Percentiles rank a stretch among this genome's conserved stretches.
phyloP scores from a whole-genome alignment of 2,797 vertebrate species.

The Spea hammondii region DNA sequence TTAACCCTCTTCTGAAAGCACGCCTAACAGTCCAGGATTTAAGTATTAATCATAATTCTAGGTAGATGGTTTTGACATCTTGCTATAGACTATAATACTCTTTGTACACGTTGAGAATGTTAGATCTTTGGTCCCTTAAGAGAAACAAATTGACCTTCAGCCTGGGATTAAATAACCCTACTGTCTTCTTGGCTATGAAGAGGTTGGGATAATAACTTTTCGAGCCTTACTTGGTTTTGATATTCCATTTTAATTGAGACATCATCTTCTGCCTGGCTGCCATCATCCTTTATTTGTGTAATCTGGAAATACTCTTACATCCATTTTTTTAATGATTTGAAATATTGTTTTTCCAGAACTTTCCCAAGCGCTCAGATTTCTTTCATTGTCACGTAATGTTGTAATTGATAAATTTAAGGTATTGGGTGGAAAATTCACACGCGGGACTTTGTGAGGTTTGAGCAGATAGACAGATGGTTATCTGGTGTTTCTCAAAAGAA shows the following conservation, averaged over 20 bases:
- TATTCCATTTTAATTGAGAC: conserved; percentile 11
- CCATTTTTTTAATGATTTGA: background rate
- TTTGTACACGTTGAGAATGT: too few relatives aligned
- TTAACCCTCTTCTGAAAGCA: too few relatives aligned
- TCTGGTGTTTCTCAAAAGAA: conserved; percentile 1
- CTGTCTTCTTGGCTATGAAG: background rate
- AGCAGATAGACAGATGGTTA: background rate
- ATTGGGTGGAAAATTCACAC: background rate
- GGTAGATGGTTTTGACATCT: too few relatives aligned
- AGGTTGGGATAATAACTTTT: background rate
- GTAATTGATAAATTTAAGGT: conserved; percentile 20
- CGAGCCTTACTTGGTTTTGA: background rate
- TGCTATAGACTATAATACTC: too few relatives aligned
- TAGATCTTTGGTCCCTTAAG: too few relatives aligned
- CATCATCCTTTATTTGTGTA: conserved; percentile 30
- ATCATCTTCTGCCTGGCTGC: background rate
- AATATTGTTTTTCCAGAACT: background rate
- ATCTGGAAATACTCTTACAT: conserved; percentile 1
- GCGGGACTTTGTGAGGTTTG: background rate
- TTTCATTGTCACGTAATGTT: conserved; percentile 14
- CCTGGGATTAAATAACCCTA: conserved; percentile 4
- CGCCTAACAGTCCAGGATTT: too few relatives aligned
- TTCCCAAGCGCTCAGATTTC: background rate
- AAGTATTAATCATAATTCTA: too few relatives aligned
- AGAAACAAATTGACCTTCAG: too few relatives aligned